Evolutionary conservation across 2,113 vertebrate species (phyloP).

Genomic region (Lamprotornis superbus): DNA sequence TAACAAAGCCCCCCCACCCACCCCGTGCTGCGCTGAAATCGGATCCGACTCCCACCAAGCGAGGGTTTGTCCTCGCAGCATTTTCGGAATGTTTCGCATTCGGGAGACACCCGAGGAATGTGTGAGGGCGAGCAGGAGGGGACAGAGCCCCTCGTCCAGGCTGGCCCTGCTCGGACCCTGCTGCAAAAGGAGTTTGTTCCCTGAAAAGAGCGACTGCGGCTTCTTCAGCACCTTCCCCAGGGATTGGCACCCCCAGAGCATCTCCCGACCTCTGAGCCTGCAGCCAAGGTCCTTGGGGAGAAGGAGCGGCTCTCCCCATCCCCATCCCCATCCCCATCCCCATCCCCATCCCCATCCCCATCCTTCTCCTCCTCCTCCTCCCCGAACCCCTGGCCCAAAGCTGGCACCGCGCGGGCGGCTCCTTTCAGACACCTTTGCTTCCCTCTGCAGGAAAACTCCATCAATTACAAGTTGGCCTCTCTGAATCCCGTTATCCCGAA

Average conservation of each 20-base stretch:
- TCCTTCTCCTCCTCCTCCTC: not conserved
- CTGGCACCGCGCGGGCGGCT: not conserved
- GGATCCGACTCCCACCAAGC: not conserved
- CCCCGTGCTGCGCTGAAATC: not conserved
- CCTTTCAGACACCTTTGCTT: constrained; percentile 8
- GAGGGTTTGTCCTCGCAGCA: not conserved
- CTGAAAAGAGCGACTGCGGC: rapidly evolving
- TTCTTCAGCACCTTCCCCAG: rapidly evolving
- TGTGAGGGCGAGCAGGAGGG: not conserved
- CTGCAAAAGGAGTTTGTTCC: not conserved
- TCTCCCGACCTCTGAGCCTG: not conserved
- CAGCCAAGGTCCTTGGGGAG: rapidly evolving
- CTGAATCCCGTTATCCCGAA: not conserved
- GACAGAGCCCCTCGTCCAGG: not conserved
- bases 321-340: not conserved
- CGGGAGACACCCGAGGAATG: constrained; percentile 12
- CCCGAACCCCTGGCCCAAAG: not conserved
- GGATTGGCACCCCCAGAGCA: rapidly evolving
- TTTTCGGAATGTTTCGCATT: constrained; percentile 23
- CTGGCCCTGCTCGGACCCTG: rapidly evolving
- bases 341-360: too few species aligned
- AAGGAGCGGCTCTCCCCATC: not conserved
- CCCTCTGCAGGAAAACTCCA: constrained; percentile 47
- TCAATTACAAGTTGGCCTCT: not conserved
- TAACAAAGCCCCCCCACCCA: not conserved